Percentiles rank a stretch among this genome's conserved stretches.
These are phyloP conservation scores for Amblyjoppa fuscipennis DNA, from an alignment of 2,888 invertebrate genomes.

Conservation along the genomic window DNA sequence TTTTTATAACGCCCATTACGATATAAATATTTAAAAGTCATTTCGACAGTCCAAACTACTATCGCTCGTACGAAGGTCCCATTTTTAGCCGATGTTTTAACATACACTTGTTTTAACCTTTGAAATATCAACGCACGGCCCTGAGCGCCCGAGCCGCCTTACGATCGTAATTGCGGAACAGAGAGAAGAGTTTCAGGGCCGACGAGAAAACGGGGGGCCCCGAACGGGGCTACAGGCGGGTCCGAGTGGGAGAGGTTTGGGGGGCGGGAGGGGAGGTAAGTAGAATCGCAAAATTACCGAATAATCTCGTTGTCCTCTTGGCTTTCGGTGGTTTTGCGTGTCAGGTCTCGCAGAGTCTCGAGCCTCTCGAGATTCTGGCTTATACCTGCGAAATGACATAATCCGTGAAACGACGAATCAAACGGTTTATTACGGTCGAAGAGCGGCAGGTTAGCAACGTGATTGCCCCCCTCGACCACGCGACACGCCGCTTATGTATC, in stretches of 20 bases:
- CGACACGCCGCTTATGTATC: neutral
- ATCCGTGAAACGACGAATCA: neutral
- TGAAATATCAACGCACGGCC: conserved; percentile 8
- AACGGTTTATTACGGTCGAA: neutral
- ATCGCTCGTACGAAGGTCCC: neutral
- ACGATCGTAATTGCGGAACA: neutral
- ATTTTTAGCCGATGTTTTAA: neutral
- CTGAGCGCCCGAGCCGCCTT: neutral
- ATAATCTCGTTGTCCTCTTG: conserved; percentile 88
- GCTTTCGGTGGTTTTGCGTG: conserved; percentile 89
- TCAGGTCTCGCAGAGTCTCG: conserved; percentile 90
- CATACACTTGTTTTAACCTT: neutral
- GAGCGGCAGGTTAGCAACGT: conserved; percentile 23
- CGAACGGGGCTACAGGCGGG: neutral
- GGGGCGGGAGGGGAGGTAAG: conserved; percentile 7
- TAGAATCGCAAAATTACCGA: conserved; percentile 86
- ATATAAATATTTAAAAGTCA: neutral
- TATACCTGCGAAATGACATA: conserved; percentile 87
- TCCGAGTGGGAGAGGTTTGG: neutral
- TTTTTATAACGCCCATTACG: neutral
- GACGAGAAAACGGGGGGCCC: neutral
- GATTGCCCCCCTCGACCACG: conserved; percentile 9
- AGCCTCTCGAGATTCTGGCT: conserved; percentile 93
- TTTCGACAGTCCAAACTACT: neutral
- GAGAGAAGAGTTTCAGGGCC: neutral